Base-by-base conservation (phyloP, 2,888 invertebrate species). In the Orthosia gothica region DNA sequence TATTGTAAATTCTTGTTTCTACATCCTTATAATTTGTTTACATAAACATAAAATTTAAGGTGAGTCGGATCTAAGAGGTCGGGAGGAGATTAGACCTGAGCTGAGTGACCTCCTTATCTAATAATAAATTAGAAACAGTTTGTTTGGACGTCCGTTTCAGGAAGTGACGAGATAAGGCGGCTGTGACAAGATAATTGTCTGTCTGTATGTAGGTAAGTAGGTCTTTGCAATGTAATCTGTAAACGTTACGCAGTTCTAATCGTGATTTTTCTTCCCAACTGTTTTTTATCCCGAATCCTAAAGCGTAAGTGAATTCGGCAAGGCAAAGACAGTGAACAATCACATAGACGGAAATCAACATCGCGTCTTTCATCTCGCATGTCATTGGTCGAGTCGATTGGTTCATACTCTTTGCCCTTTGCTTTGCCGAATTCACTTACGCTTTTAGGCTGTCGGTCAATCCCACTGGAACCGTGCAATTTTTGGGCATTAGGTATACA, bases 121-220 rank as follows among this genome's bases (percentile, higher is more conserved):
- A 71, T 61, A 40, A 57, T 55, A 15, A 40, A 54, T 54, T 65
- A 32, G 23, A 40, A 61, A 45, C 58, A 55, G 63, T 61, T 74
- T 74, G 40, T 74, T 69, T 69, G 55, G 47, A 45, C 23, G 40
- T 66, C n/a, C 1, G 50, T 50, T 52, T 74, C 32, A 74, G 82
- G 68, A 80, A 80, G 61, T 80, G 12, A 40, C 5, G 54, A 65
- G 74, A 80, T 82, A 78, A 83, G 54, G 23, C 47, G 52, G n/a
- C 40, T 57, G 57, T 65, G 40, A 26, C 9, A 71, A 68, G 63
- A 67, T 80, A 61, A 58, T 26, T 26, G 20, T 54, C 12, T 71
- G 32, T 47, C 20, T 49, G 54, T 68, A 77, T 26, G 20, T 67
- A 64, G 50, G 67, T 62, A 20, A 58, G 40, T 58, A 45, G 54